These are phyloP conservation scores for Bovichtus variegatus DNA, from an alignment of 2,797 vertebrate genomes.

Conservation along the genomic window DNA sequence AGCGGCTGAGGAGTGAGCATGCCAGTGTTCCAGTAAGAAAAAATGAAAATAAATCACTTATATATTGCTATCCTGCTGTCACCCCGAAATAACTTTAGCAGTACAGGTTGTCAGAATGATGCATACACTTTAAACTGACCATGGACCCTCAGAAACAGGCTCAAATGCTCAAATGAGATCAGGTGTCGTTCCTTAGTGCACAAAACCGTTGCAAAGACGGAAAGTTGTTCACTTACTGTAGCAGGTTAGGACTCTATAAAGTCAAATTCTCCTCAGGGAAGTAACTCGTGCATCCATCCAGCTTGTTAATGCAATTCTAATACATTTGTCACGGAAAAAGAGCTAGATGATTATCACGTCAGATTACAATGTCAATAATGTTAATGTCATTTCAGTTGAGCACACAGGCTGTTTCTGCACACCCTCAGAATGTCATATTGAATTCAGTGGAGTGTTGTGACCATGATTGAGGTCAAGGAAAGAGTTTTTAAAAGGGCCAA, in stretches of 20 bases:
- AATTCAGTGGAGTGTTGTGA: slow-evolving; percentile 36
- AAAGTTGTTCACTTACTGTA: slow-evolving; percentile 1
- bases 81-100: slow-evolving; percentile 17
- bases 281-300: not conserved
- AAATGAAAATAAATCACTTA: slow-evolving; percentile 32
- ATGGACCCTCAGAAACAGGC: not conserved
- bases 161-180: slow-evolving; percentile 3
- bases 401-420: not conserved
- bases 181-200: not conserved
- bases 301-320: not conserved
- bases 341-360: not conserved
- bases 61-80: slow-evolving; percentile 18
- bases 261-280: not conserved
- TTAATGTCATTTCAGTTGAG: not conserved
- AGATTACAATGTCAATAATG: not conserved
- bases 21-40: slow-evolving; percentile 22
- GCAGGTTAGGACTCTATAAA: slow-evolving; percentile 13
- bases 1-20: slow-evolving; percentile 10
- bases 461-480: slow-evolving; percentile 63
- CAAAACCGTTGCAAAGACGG: not conserved
- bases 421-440: not conserved
- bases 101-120: slow-evolving; percentile 17
- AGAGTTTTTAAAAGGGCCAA: slow-evolving; percentile 49
- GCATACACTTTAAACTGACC: slow-evolving; percentile 18
- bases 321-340: not conserved